Evolutionary conservation across 2,888 invertebrate genomes (phyloP).

Genomic region (Dasysyrphus albostriatus): DNA sequence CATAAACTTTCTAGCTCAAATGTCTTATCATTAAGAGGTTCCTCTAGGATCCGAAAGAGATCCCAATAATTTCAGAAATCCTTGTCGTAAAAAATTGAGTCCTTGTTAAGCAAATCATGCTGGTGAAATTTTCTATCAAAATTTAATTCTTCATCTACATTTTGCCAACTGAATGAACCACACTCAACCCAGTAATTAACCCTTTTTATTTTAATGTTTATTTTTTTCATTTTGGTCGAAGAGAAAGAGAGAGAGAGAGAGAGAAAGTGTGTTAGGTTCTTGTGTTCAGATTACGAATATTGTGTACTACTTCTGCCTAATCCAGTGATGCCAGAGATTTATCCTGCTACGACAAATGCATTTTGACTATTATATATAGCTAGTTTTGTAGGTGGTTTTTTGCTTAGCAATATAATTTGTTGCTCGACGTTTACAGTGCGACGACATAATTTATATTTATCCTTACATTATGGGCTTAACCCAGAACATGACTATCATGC

Average conservation of each 20-base stretch:
- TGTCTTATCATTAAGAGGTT: too few species aligned
- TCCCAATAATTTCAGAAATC: too few species aligned
- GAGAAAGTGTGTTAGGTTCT: constrained; percentile 24
- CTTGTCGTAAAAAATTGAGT: too few species aligned
- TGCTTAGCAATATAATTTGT: constrained; percentile 8
- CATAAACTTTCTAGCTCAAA: too few species aligned
- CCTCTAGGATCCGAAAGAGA: too few species aligned
- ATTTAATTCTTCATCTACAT: constrained; percentile 15
- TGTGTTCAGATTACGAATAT: constrained; percentile 50
- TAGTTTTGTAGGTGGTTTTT: constrained; percentile 69
- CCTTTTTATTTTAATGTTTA: constrained; percentile 54
- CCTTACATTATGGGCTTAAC: constrained; percentile 74
- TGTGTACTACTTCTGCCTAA: constrained; percentile 61
- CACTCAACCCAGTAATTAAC: constrained; percentile 73
- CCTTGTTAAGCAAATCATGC: background rate
- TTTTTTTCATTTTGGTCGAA: background rate
- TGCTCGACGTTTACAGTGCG: constrained; percentile 54
- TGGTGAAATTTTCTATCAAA: constrained; percentile 12
- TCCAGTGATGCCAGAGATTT: constrained; percentile 72
- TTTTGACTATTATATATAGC: background rate
- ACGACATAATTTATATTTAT: constrained; percentile 76
- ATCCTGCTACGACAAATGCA: constrained; percentile 67
- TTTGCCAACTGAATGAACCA: constrained; percentile 20
- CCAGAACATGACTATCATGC: constrained; percentile 74
- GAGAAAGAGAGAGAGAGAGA: constrained; percentile 1